phyloP scores from a whole-genome alignment of 2,888 invertebrate genomes.

The Strigamia transsilvanica region DNA sequence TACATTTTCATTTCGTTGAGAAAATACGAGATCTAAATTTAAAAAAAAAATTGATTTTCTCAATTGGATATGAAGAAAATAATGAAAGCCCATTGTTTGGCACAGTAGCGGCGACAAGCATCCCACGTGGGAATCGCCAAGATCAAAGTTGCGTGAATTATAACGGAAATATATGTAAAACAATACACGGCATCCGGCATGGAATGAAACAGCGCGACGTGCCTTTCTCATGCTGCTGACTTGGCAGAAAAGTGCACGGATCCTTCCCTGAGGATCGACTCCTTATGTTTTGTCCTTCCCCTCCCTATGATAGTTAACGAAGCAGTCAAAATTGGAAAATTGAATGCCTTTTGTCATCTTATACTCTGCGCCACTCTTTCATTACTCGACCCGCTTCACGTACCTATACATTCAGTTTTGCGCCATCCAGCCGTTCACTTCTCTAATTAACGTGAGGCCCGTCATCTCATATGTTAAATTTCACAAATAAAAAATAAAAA shows the following conservation, averaged over 20 bases:
- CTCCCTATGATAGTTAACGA: slow-evolving; percentile 38
- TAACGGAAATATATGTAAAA: slow-evolving; percentile 22
- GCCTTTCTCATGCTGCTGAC: slow-evolving; percentile 35
- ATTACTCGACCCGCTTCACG: slow-evolving; percentile 44
- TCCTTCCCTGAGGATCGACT: slow-evolving; percentile 25
- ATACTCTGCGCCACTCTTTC: slow-evolving; percentile 40
- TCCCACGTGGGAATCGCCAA: neutral
- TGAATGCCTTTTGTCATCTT: slow-evolving; percentile 48
- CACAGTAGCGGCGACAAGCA: neutral
- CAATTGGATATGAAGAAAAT: neutral
- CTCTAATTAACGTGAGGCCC: slow-evolving; percentile 40
- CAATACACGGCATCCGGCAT: slow-evolving; percentile 35
- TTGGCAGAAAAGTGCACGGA: slow-evolving; percentile 23
- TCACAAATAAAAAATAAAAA: neutral
- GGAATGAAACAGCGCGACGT: slow-evolving; percentile 7
- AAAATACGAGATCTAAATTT: no score
- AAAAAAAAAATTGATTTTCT: no score
- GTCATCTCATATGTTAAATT: slow-evolving; percentile 35
- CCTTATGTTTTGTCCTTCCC: slow-evolving; percentile 43
- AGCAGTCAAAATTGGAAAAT: slow-evolving; percentile 49
- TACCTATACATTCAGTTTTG: neutral
- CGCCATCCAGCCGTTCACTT: slow-evolving; percentile 32
- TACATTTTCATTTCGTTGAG: no score
- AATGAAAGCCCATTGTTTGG: neutral
- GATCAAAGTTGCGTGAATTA: slow-evolving; percentile 24